Evolutionary conservation across 2,888 invertebrate genomes (phyloP).

Genomic region (Gisinianus flammeolus): DNA sequence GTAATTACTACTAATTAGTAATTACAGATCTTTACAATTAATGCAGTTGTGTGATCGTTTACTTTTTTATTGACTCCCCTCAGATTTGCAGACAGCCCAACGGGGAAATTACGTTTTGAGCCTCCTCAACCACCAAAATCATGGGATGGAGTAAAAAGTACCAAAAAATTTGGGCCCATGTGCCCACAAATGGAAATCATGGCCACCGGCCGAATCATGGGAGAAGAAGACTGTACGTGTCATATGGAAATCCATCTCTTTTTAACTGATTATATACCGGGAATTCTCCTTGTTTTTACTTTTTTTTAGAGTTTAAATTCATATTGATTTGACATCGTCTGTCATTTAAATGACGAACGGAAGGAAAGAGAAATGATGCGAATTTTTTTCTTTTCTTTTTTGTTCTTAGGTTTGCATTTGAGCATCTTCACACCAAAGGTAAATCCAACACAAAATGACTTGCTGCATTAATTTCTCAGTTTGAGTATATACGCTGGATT

Average conservation of each 20-base stretch:
- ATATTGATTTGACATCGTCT: too few relatives aligned
- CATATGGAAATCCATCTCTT: background rate
- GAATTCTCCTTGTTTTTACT: too few relatives aligned
- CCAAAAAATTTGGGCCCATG: background rate
- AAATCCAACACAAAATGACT: constrained; percentile 47
- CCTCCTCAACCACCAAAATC: constrained; percentile 5
- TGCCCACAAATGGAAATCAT: constrained; percentile 21
- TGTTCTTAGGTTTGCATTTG: constrained; percentile 2
- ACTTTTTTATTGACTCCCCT: background rate
- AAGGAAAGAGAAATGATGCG: too few relatives aligned
- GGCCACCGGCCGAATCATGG: constrained; percentile 4
- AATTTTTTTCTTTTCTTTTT: background rate
- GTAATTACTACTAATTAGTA: background rate
- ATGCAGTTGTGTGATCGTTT: background rate
- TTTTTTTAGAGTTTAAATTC: too few relatives aligned
- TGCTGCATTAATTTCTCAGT: too few relatives aligned
- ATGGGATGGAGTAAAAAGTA: background rate
- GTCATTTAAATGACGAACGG: too few relatives aligned
- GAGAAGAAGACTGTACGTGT: constrained; percentile 19
- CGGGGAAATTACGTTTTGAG: constrained; percentile 4
- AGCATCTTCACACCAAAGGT: constrained; percentile 16
- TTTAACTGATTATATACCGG: too few relatives aligned
- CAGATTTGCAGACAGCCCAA: background rate
- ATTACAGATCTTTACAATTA: too few relatives aligned
- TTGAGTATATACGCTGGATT: too few relatives aligned